phyloP scores from a whole-genome alignment of 1,140 invertebrate genomes.

The Aethina tumida region DNA sequence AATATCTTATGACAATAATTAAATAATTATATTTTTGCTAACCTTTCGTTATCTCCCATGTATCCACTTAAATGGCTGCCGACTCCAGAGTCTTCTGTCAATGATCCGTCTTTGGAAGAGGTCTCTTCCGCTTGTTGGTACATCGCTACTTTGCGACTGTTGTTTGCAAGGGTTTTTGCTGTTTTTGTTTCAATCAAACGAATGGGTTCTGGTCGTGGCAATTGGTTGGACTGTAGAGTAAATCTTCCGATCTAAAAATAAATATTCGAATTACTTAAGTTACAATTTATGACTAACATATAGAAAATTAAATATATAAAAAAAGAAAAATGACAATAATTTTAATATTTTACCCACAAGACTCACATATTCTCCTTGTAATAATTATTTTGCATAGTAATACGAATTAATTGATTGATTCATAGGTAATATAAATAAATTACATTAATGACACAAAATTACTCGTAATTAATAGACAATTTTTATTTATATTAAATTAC shows the following conservation, averaged over 20 bases:
- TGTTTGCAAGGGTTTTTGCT: slow-evolving; percentile 62
- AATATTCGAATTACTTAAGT: too few relatives aligned
- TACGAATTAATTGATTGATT: too few relatives aligned
- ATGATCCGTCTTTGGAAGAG: slow-evolving; percentile 41
- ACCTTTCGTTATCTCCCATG: slow-evolving; percentile 13
- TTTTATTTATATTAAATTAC: too few relatives aligned
- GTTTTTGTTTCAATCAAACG: slow-evolving; percentile 53
- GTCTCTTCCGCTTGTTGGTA: slow-evolving; percentile 30
- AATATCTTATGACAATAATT: slow-evolving; percentile 14
- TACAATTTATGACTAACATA: too few relatives aligned
- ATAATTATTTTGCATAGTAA: too few relatives aligned
- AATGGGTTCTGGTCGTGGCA: slow-evolving; percentile 62
- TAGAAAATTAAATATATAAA: too few relatives aligned
- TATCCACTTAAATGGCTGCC: slow-evolving; percentile 44
- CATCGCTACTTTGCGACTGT: slow-evolving; percentile 39
- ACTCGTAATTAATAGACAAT: too few relatives aligned
- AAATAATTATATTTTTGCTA: slow-evolving; percentile 8
- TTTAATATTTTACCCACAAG: too few relatives aligned
- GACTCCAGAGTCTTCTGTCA: slow-evolving; percentile 50
- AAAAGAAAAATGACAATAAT: too few relatives aligned
- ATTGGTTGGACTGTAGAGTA: slow-evolving; percentile 59
- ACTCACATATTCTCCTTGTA: too few relatives aligned
- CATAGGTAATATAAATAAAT: too few relatives aligned
- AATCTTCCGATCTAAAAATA: slow-evolving; percentile 43
- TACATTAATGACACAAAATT: too few relatives aligned